Percentiles rank a stretch among this genome's conserved stretches.
Conservation (phyloP, 2,113 vertebrate species). For the Trichomycterus rosablanca region DNA sequence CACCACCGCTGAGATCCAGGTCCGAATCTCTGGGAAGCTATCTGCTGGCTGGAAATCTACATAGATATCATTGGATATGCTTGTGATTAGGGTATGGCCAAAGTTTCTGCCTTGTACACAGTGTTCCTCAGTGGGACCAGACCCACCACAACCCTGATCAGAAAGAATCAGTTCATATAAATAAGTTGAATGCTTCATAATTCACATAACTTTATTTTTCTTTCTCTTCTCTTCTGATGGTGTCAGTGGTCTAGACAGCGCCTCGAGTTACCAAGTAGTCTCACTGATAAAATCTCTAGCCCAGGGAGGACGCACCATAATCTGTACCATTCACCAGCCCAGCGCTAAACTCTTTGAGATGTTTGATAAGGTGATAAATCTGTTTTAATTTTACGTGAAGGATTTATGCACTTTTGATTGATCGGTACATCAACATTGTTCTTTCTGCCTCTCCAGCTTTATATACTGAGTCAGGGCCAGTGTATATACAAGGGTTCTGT, state of each 20-base stretch:
- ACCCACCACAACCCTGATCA: no score
- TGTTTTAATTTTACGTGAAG: neutral
- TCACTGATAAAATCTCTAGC: constrained; percentile 93
- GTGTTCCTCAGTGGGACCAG: no score
- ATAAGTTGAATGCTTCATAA: no score
- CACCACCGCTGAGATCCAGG: no score
- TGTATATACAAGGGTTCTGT: constrained; percentile 95
- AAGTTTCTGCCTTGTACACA: no score
- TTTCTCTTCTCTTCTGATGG: neutral
- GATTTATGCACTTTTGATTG: neutral
- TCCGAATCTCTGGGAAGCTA: no score
- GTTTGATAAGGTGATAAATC: constrained; percentile 88
- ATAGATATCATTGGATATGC: no score
- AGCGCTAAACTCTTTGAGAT: constrained; percentile 98
- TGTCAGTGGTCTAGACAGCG: constrained; percentile 87
- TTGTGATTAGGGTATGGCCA: no score
- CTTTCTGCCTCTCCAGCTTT: constrained; percentile 71
- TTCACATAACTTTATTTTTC: neutral
- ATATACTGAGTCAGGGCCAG: constrained; percentile 97
- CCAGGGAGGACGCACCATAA: constrained; percentile 90
- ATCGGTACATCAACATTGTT: neutral
- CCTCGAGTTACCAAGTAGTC: constrained; percentile 94
- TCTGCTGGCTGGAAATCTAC: no score
- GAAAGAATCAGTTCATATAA: no score
- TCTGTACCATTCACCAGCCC: constrained; percentile 98